Conservation (phyloP, 2,113 vertebrate genomes). For the Platysternon megacephalum region DNA sequence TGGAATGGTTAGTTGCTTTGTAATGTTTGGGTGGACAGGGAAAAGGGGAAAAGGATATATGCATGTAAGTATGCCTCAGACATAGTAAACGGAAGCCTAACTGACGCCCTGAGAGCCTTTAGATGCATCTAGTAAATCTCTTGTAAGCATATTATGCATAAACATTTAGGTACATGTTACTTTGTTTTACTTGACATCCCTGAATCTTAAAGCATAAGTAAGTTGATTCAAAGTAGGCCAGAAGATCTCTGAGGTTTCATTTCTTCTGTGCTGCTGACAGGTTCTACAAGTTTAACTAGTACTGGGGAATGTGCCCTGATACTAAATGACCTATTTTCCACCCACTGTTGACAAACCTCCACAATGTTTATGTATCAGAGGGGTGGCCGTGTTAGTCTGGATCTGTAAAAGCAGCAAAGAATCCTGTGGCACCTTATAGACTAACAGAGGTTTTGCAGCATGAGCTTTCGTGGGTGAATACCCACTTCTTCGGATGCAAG, state of each 20-base stretch:
- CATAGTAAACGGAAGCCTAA: background rate
- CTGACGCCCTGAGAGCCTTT: background rate
- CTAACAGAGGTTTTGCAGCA: too few relatives aligned
- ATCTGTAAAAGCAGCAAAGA: too few relatives aligned
- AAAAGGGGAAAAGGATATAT: background rate
- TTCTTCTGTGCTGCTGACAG: background rate
- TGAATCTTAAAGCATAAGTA: background rate
- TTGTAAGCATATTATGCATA: background rate
- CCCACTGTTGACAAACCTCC: background rate
- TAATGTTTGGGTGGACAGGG: background rate
- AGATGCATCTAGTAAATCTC: background rate
- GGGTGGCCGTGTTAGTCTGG: too few relatives aligned
- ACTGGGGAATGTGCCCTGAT: background rate
- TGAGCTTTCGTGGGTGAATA: too few relatives aligned
- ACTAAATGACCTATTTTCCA: background rate
- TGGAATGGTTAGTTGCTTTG: background rate
- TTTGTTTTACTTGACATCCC: background rate
- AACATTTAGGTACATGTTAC: background rate
- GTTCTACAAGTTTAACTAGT: constrained; percentile 19
- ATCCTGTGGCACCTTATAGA: too few relatives aligned
- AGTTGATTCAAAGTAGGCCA: background rate
- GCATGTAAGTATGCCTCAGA: background rate
- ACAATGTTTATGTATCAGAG: background rate
- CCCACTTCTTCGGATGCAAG: too few relatives aligned
- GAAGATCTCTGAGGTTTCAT: background rate